These are phyloP conservation scores for Venustoraphidia nigricollis DNA, from an alignment of 2,888 invertebrate species.

Conservation along the genomic window DNA sequence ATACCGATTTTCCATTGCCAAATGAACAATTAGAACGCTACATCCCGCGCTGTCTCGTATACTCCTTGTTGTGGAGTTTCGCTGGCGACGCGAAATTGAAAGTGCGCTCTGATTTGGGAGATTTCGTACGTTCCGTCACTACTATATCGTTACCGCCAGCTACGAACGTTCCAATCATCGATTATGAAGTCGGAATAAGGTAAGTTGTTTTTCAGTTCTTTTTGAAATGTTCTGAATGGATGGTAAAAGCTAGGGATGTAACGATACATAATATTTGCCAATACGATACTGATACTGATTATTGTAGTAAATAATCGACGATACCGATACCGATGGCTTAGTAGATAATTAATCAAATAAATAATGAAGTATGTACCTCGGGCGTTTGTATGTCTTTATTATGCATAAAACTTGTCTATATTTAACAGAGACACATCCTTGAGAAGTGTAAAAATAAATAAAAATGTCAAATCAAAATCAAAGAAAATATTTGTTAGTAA, in stretches of 20 bases:
- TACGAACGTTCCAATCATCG: constrained; percentile 72
- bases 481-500: no score
- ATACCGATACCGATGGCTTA: no score
- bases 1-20: constrained; percentile 88
- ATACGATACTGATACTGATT: no score
- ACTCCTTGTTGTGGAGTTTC: constrained; percentile 93
- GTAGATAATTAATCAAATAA: no score
- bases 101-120: constrained; percentile 86
- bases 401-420: no score
- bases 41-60: constrained; percentile 84
- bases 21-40: constrained; percentile 86
- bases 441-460: no score
- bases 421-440: no score
- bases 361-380: no score
- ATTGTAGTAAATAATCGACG: no score
- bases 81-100: constrained; percentile 96
- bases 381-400: no score
- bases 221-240: background rate
- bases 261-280: no score
- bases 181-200: constrained; percentile 65
- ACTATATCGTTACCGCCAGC: constrained; percentile 83
- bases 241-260: background rate
- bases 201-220: constrained; percentile 6
- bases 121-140: constrained; percentile 89
- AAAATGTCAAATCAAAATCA: no score